Conservation (phyloP, 2,888 invertebrate species). For the Campoplex nolae region DNA sequence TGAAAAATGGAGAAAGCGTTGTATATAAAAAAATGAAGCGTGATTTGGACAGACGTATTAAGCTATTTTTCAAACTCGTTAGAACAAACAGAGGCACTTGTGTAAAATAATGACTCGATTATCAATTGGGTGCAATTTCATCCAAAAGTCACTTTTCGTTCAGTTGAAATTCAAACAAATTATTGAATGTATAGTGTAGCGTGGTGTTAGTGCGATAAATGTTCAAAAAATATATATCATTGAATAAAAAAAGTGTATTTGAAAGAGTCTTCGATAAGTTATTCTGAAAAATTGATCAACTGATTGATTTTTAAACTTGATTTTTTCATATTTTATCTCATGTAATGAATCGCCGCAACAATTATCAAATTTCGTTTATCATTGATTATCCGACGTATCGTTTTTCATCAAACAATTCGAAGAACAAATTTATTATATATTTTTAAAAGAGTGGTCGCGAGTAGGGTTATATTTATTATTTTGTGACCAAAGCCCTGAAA, state of each 20-base stretch:
- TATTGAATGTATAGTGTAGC: neutral
- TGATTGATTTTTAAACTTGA: neutral
- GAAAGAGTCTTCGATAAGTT: neutral
- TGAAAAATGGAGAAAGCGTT: neutral
- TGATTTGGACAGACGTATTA: neutral
- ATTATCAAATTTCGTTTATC: neutral
- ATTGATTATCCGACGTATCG: too few species aligned
- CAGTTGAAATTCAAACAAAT: neutral
- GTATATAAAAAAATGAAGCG: neutral
- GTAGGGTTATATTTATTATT: too few species aligned
- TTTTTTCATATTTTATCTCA: neutral
- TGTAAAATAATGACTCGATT: neutral
- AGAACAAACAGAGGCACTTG: neutral
- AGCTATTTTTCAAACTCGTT: neutral
- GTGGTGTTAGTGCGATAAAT: neutral
- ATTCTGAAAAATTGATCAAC: neutral
- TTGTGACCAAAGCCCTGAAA: too few species aligned
- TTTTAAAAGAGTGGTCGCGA: too few species aligned
- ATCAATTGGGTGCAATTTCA: neutral
- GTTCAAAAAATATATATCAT: neutral
- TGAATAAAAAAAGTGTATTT: neutral
- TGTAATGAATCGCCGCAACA: neutral
- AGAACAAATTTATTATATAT: too few species aligned
- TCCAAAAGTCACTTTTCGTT: neutral
- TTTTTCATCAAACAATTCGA: too few species aligned